Evolutionary conservation across 2,888 invertebrate genomes (phyloP), one percentile per base, ranked within the genome.

Genomic region (Calameuta pallipes): DNA sequence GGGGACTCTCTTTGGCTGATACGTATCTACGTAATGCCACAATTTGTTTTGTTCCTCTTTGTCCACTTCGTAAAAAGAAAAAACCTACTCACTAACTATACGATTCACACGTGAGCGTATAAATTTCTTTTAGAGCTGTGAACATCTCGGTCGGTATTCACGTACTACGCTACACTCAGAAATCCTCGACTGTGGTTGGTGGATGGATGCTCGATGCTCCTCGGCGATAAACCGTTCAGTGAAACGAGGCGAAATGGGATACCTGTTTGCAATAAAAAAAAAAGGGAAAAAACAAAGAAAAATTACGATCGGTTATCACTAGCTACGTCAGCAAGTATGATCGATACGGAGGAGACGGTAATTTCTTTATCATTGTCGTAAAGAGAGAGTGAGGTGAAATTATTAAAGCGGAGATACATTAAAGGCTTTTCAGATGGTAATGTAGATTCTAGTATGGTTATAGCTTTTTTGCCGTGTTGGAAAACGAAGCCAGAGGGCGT

Each of bases 71-170:
- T 56, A 56, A 56, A 41, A 41, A 37, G 6, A 23, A 37, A 73
- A 70, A 15, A 74, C 73, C 76, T 76, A 78, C 80, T 73, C 69
- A 76, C 69, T 23, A 56, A 56, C 56, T 56, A 23, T 56, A 56
- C 56, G 56, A 56, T 56, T 56, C 56, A 56, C 56, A 56, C 56
- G 56, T 56, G 23, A 56, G 23, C 2, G 23, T 56, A 56, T 56
- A 56, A 56, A 56, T 56, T 56, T 56, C 56, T 56, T 56, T 56
- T 56, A 56, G 9, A 56, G 23, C 56, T 56, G 56, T 56, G 56
- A 56, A 56, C 56, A 56, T 15, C 56, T 56, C 56, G 23, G 56
- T 56, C 56, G 56, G 56, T 56, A 56, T 23, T 23, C 56, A 23
- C 56, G 56, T 23, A 23, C 15, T 56, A 23, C 23, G 56, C 56